phyloP scores from a whole-genome alignment of 2,113 vertebrate genomes.

The Periophthalmodon schlosseri region DNA sequence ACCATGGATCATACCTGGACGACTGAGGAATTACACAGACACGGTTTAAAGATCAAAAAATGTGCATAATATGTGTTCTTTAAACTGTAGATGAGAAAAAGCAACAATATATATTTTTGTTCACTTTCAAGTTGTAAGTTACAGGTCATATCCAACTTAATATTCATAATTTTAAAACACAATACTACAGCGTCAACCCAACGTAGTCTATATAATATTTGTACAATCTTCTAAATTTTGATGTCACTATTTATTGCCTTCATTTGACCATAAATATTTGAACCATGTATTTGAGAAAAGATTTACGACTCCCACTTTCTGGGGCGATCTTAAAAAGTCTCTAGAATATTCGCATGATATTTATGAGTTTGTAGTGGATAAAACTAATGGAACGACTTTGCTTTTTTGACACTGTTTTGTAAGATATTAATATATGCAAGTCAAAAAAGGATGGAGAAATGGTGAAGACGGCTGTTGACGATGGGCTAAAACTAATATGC shows the following conservation, averaged over 20 bases:
- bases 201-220: background rate
- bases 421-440: conserved; percentile 63
- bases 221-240: background rate
- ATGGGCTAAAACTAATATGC: conserved; percentile 29
- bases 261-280: background rate
- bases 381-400: conserved; percentile 44
- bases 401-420: conserved; percentile 61
- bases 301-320: conserved; percentile 53
- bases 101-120: too few species aligned
- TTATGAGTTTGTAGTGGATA: conserved; percentile 60
- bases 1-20: too few species aligned
- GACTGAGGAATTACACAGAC: too few species aligned
- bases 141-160: too few species aligned
- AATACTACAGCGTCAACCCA: too few species aligned
- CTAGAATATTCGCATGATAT: conserved; percentile 70
- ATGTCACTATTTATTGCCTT: conserved; percentile 21
- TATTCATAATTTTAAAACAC: too few species aligned
- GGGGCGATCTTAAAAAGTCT: conserved; percentile 54
- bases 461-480: conserved; percentile 15
- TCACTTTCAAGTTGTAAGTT: too few species aligned
- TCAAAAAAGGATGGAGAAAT: conserved; percentile 20
- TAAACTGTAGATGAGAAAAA: too few species aligned
- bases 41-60: too few species aligned
- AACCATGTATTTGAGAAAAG: background rate
- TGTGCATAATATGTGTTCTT: too few species aligned